phyloP scores from a whole-genome alignment of 1,140 invertebrate genomes.

The Luehdorfia chinensis region DNA sequence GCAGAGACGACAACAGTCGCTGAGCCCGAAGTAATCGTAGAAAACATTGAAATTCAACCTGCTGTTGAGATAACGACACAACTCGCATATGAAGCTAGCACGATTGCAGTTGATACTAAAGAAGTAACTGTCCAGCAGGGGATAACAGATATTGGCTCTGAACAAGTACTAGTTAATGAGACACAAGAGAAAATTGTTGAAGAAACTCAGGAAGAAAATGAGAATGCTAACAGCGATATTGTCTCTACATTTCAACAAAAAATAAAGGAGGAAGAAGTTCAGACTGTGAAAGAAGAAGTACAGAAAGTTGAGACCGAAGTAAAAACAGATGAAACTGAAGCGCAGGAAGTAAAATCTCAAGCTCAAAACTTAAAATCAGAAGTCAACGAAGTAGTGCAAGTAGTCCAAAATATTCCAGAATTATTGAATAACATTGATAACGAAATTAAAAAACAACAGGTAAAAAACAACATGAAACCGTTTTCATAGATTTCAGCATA shows the following conservation, averaged over 20 bases:
- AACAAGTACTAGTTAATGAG: not conserved
- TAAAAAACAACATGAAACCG: constrained; percentile 11
- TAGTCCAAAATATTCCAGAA: constrained; percentile 40
- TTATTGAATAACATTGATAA: constrained; percentile 38
- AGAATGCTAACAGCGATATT: constrained; percentile 5
- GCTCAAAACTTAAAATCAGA: constrained; percentile 21
- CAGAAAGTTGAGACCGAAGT: constrained; percentile 17
- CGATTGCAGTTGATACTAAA: not conserved
- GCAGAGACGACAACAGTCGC: constrained; percentile 10
- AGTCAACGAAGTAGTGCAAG: constrained; percentile 30
- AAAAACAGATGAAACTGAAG: constrained; percentile 1
- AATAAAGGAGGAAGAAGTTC: not conserved
- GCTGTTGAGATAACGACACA: not conserved
- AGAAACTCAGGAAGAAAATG: constrained; percentile 14
- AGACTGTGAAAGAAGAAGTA: constrained; percentile 15
- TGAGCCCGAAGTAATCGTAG: constrained; percentile 1
- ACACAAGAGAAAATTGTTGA: constrained; percentile 16
- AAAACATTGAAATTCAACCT: constrained; percentile 8
- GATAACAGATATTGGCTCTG: not conserved
- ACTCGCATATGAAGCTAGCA: not conserved
- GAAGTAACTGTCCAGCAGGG: not conserved
- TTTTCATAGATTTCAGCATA: not conserved
- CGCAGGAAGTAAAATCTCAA: constrained; percentile 16
- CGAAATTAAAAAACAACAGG: constrained; percentile 37
- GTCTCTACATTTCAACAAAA: constrained; percentile 8